Base-by-base conservation (phyloP, 2,797 vertebrate species). In the Chloroceryle amazona region DNA sequence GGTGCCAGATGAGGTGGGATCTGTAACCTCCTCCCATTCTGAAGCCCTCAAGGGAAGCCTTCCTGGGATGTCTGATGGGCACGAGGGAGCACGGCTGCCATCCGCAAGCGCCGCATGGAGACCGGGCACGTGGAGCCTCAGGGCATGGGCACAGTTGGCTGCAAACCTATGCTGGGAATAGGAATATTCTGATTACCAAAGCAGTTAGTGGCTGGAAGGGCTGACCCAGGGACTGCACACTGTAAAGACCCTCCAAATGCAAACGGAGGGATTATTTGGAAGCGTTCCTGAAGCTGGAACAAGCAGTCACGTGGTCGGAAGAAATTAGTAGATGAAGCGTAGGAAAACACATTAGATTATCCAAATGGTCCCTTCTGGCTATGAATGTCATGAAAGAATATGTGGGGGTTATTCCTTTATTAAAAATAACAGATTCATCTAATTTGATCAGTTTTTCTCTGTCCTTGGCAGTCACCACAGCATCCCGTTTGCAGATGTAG, bases 361-460 rank as follows among this genome's bases (percentile, higher is more conserved):
- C 65, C 55, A 85, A 76, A 89, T 73, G 60, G 75, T 78, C 71
- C 70, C 85, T 91, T 72, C 75, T 39, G 54, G 81, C 49, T 52
- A 73, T 37, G 70, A 72, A 47, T 78, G 68, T 81, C 85, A 91
- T 86, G 85, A 89, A 89, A 57, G 44, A 73, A 67, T 72, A 61
- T 52, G 54, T 81, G 75, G 0, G 3, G 22, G 62, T 67, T 67
- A 78, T 52, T 72, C 71, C 49, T 81, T 89, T 91, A 78, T 85
- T 94, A 71, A 85, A 81, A 89, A 81, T 67, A 75, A 84, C 63
- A 84, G 35, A 80, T 80, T 88, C 21, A 19, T 75, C 57, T 60
- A 20, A 91, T 75, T 44, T 84, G 79, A 47, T 91, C 54, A n/a
- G 16, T 75, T 71, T 61, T 55, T 47, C 44, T 11, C 35, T 1